Evolutionary conservation across 2,113 vertebrate genomes (phyloP).

Genomic region (Oryctolagus cuniculus): mOryCun1.1 NC_091438.1:128559001-128559500

Average conservation of each 20-base stretch:
- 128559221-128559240: conserved; percentile 4
- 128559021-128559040: not conserved
- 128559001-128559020: not conserved
- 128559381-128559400: not conserved
- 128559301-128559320: not conserved
- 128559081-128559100: conserved; percentile 8
- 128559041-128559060: too few species aligned
- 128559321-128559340: not conserved
- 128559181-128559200: not conserved
- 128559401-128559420: not conserved
- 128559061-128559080: not conserved
- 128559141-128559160: not conserved
- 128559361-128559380: not conserved
- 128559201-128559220: not conserved
- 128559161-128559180: conserved; percentile 24
- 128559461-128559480: not conserved
- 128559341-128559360: not conserved
- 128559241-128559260: not conserved
- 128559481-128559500: conserved; percentile 9
- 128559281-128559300: not conserved
- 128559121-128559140: not conserved
- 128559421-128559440: not conserved
- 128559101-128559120: not conserved
- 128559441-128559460: not conserved
- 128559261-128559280: not conserved